Evolutionary conservation across 2,888 invertebrate species (phyloP), one percentile per base, ranked within the genome.

Genomic region (Lacanobia oleracea): DNA sequence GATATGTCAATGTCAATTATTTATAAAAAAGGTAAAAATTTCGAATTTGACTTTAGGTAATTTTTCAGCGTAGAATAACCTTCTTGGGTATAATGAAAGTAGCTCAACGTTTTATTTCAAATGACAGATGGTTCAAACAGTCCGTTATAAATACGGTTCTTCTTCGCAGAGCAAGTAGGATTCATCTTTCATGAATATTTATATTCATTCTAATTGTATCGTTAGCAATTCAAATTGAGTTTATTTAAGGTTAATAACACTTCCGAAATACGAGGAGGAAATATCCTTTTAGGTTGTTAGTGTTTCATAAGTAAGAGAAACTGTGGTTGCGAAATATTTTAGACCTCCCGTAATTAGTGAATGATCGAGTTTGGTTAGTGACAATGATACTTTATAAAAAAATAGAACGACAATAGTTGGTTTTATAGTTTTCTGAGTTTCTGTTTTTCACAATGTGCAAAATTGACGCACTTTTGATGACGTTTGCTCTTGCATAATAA

Each of bases 141-240:
- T 50, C 66, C 43, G 10, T 61, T 67, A 50, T 73, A 45, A 61
- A 7, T 27, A 45, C 33, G 33, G 62, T 68, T 77, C 61, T 62
- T 50, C 72, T 67, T 51, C 48, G 43, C 23, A n/a, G 33, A 72
- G 21, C 77, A 80, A 70, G 66, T 67, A 64, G 67, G n/a, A 67
- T 76, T 37, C 45, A 45, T 10, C 23, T 33, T 23, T 45, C 16
- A 66, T 77, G 69, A 81, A 79, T 81, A 81, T 73, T 82, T 57
- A 80, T 73, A 45, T 48, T 57, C 0, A 73, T 74, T 67, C 43
- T 70, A 77, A 77, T 73, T 66, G 53, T 43, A n/a, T 60, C 43
- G 43, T 77, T 81, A 64, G 81, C 73, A 74, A 81, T 71, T 54
- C 53, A 65, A 66, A 70, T 71, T 18, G 33, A 56, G 54, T 60